Percentiles rank a stretch among this genome's conserved stretches.
These are phyloP conservation scores for Colletes latitarsis DNA, from an alignment of 1,140 invertebrate genomes.

Conservation along the genomic window DNA sequence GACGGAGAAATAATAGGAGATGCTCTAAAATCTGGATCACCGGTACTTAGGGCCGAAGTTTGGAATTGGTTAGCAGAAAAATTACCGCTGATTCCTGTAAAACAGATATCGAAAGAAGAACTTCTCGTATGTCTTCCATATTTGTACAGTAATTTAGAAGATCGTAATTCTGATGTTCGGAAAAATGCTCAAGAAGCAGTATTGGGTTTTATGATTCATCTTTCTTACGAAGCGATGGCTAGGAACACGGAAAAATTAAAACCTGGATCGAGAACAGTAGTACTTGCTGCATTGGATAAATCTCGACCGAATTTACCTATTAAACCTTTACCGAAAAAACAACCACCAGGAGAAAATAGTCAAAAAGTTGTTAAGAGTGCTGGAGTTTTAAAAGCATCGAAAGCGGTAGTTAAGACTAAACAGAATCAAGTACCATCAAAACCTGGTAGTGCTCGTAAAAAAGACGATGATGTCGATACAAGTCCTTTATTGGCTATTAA, in stretches of 20 bases:
- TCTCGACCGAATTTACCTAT: constrained; percentile 91
- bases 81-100: constrained; percentile 86
- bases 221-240: constrained; percentile 92
- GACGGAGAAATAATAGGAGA: constrained; percentile 95
- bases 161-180: constrained; percentile 94
- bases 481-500: constrained; percentile 91
- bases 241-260: constrained; percentile 92
- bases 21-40: constrained; percentile 91
- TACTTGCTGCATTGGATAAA: constrained; percentile 92
- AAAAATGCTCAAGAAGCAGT: constrained; percentile 95
- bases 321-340: constrained; percentile 87
- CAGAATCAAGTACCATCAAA: constrained; percentile 56
- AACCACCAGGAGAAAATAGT: constrained; percentile 78
- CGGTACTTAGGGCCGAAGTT: constrained; percentile 89
- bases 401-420: constrained; percentile 76
- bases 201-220: constrained; percentile 95
- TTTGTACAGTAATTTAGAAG: constrained; percentile 93
- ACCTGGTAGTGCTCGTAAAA: constrained; percentile 84
- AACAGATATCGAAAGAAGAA: constrained; percentile 91
- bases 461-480: constrained; percentile 93
- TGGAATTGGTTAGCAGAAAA: constrained; percentile 93
- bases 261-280: constrained; percentile 91
- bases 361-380: constrained; percentile 82
- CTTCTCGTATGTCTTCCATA: constrained; percentile 88
- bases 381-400: constrained; percentile 80